phyloP scores from a whole-genome alignment of 2,888 invertebrate species.

The Gibbula magus region DNA sequence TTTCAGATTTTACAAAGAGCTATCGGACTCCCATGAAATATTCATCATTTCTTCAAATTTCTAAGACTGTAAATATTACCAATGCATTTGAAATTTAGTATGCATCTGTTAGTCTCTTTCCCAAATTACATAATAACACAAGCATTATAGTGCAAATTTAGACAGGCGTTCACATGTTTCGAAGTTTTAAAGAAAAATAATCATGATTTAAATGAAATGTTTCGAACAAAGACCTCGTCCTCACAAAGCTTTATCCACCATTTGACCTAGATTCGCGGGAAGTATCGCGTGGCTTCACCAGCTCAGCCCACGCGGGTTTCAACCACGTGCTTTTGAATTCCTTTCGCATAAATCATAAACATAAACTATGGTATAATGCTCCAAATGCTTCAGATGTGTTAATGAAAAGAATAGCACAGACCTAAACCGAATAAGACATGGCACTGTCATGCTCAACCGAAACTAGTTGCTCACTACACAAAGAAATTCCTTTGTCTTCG shows the following conservation, averaged over 20 bases:
- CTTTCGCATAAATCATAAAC: not conserved
- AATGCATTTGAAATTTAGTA: too few relatives aligned
- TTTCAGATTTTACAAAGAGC: too few relatives aligned
- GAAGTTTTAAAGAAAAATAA: not conserved
- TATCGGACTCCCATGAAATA: too few relatives aligned
- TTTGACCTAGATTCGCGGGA: not conserved
- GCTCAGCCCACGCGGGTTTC: not conserved
- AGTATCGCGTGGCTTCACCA: not conserved
- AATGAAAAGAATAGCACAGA: too few relatives aligned
- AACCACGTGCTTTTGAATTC: slow-evolving; percentile 20
- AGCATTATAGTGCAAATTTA: too few relatives aligned
- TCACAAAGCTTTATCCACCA: too few relatives aligned
- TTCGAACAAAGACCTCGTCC: not conserved
- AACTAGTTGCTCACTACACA: not conserved
- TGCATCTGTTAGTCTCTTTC: too few relatives aligned
- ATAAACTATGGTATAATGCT: not conserved
- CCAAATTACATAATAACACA: too few relatives aligned
- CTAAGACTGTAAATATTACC: too few relatives aligned
- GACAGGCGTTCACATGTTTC: too few relatives aligned
- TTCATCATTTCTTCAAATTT: too few relatives aligned
- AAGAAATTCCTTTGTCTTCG: slow-evolving; percentile 11
- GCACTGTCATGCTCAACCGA: not conserved
- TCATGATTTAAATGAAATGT: not conserved
- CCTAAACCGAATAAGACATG: not conserved
- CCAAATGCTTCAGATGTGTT: not conserved